Evolutionary conservation across 2,888 invertebrate genomes (phyloP).

Genomic region (Diogma glabrata): DNA sequence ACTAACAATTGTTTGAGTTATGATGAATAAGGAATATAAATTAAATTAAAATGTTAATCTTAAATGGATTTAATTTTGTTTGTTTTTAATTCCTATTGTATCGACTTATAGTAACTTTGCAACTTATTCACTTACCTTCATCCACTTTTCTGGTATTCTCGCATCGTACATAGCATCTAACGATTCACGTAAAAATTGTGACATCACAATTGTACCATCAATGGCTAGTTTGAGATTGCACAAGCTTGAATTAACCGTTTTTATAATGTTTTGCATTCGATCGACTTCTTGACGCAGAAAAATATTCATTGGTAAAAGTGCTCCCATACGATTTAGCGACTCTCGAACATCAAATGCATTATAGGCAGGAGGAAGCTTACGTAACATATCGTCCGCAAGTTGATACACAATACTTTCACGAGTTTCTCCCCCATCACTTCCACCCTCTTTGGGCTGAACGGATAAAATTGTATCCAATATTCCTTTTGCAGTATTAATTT

Average conservation of each 20-base stretch:
- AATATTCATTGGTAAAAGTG: slow-evolving; percentile 90
- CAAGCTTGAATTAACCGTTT: slow-evolving; percentile 64
- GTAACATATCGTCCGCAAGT: slow-evolving; percentile 85
- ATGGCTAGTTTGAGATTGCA: slow-evolving; percentile 87
- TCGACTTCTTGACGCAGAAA: slow-evolving; percentile 71
- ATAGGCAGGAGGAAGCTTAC: slow-evolving; percentile 75
- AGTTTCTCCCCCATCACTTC: slow-evolving; percentile 80
- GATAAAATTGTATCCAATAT: slow-evolving; percentile 89
- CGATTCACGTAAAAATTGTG: slow-evolving; percentile 73
- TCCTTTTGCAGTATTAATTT: slow-evolving; percentile 87
- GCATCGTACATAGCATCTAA: slow-evolving; percentile 96
- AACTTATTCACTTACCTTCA: slow-evolving; percentile 59
- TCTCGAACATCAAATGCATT: slow-evolving; percentile 83
- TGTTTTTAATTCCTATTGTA: too few relatives aligned
- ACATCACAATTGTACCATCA: slow-evolving; percentile 96
- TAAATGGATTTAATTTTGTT: too few relatives aligned
- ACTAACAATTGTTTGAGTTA: too few relatives aligned
- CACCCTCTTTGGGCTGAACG: slow-evolving; percentile 96
- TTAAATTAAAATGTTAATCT: too few relatives aligned
- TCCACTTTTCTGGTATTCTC: slow-evolving; percentile 83
- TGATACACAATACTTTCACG: slow-evolving; percentile 86
- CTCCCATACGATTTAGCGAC: slow-evolving; percentile 81
- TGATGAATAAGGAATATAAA: too few relatives aligned
- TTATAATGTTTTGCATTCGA: slow-evolving; percentile 79
- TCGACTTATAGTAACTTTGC: too few relatives aligned